These are phyloP conservation scores for Leptopilina boulardi DNA, from an alignment of 1,140 invertebrate genomes.

Conservation along the genomic window DNA sequence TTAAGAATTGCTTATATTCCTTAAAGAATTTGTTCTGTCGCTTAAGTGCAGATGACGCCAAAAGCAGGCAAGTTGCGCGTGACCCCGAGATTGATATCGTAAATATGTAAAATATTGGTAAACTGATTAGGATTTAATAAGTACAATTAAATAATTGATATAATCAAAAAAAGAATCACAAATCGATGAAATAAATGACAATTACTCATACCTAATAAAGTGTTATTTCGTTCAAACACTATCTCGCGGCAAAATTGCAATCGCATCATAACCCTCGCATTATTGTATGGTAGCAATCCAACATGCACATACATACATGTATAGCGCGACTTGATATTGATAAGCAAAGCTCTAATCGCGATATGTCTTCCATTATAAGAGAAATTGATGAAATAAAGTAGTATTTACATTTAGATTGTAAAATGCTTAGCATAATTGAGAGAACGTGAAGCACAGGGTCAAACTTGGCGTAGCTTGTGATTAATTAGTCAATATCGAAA, in stretches of 20 bases:
- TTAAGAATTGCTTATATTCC: neutral
- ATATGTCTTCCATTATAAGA: neutral
- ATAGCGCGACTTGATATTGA: slow-evolving; percentile 22
- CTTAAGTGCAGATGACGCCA: slow-evolving; percentile 22
- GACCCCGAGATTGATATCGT: slow-evolving; percentile 24
- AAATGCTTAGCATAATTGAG: neutral
- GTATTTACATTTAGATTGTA: neutral
- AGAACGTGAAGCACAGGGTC: neutral
- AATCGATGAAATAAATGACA: neutral
- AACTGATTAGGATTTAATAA: neutral
- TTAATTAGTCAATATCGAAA: slow-evolving; percentile 32
- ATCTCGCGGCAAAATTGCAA: slow-evolving; percentile 7
- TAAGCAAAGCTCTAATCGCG: slow-evolving; percentile 3
- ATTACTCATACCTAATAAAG: neutral
- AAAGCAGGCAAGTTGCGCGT: slow-evolving; percentile 23
- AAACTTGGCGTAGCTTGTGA: slow-evolving; percentile 18
- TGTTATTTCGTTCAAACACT: neutral
- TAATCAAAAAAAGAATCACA: neutral
- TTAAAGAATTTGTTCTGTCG: neutral
- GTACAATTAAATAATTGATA: neutral
- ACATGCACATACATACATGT: neutral
- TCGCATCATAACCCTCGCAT: slow-evolving; percentile 28
- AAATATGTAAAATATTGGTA: slow-evolving; percentile 30
- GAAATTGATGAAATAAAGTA: neutral
- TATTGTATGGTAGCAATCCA: neutral